Base-by-base conservation (phyloP, 2,797 vertebrate genomes). In the Fistularia tabacaria region DNA sequence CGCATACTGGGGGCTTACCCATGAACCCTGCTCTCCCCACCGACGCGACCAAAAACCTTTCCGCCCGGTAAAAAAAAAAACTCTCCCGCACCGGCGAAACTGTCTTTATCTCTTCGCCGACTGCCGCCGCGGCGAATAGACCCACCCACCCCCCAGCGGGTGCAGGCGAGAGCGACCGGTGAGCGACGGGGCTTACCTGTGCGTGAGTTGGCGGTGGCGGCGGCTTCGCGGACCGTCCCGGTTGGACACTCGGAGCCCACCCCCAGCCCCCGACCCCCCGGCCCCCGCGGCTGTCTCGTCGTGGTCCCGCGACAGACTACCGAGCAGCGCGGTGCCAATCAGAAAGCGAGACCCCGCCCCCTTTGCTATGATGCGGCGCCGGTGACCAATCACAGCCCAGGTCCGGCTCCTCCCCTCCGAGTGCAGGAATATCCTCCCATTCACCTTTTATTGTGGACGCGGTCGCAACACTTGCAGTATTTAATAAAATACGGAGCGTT, bases 241-340 rank as follows among this genome's bases (percentile, higher is more conserved):
- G 80, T 74, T 82, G 79, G 84, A 83, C 71, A 77, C 82, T 76
- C 80, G 82, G 79, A 79, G 61, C 74, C 39, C 39, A 38, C 49
- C 9, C n/a, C 37, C 40, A 13, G 15, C 11, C 1, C 13, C 76
- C 77, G 66, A 73, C 76, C 78, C 67, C 73, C 79, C 82, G 70
- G 82, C 77, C 76, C 78, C 67, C 73, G 80, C 82, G 70, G 82
- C 77, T 82, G 80, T 81, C 83, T 69, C 43, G 74, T 84, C 85
- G 80, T 68, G 74, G 89, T 90, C 89, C 87, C 81, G 80, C 85
- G 70, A 82, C 78, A 81, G 79, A 89, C 84, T 84, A 77, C 76
- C 80, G 76, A 71, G 63, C 83, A 77, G 64, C 69, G 70, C 25
- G 49, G 49, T 77, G 89, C 69, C 89, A 90, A 88, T 91, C 89